Base-by-base conservation (phyloP, 2,113 vertebrate genomes). In the Rafetus swinhoei region DNA sequence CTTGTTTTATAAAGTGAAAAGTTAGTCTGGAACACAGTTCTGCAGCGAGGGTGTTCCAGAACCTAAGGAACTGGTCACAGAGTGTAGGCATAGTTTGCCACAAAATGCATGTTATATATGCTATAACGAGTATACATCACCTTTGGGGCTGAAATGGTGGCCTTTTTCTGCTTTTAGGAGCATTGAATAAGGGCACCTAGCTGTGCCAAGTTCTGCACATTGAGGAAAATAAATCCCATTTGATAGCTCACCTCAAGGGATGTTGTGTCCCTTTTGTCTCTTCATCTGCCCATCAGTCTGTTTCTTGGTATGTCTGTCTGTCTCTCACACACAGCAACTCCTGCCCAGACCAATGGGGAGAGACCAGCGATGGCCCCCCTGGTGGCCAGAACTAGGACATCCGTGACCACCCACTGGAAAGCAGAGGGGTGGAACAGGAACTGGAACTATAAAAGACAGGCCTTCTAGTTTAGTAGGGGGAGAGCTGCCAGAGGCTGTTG, bases 191-290 rank as follows among this genome's bases (percentile, higher is more conserved):
- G 59, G n/a, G 92, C 76, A 84, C 72, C 54, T 82, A 92, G 56
- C 19, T 93, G 77, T 93, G 69, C 76, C 52, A 76, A 3, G 76
- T 96, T 95, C 89, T 81, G 81, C 9, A 0, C 82, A 54, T 52
- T 50, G 39, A 77, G 22, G 24, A 77, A 77, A 77, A 45, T 19
- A 72, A 72, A 69, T 5, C 35, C 74, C 54, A 35, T 87, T 54
- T 65, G 91, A 56, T 96, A 95, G 96, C 96, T 96, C 86, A 96
- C 60, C 86, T 57, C 94, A 54, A 80, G 27, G 84, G 77, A 87
- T 90, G 87, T 94, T 92, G 83, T 0, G 29, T 27, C 6, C 82
- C 59, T 54, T 96, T 53, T 83, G 60, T 86, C 35, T 21, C 74
- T 76, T 39, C 24, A 24, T 45, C 84, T 53, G 59, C 77, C 89